These are phyloP conservation scores for Diplodus sargus DNA, from an alignment of 2,797 vertebrate genomes.

Conservation along the genomic window DNA sequence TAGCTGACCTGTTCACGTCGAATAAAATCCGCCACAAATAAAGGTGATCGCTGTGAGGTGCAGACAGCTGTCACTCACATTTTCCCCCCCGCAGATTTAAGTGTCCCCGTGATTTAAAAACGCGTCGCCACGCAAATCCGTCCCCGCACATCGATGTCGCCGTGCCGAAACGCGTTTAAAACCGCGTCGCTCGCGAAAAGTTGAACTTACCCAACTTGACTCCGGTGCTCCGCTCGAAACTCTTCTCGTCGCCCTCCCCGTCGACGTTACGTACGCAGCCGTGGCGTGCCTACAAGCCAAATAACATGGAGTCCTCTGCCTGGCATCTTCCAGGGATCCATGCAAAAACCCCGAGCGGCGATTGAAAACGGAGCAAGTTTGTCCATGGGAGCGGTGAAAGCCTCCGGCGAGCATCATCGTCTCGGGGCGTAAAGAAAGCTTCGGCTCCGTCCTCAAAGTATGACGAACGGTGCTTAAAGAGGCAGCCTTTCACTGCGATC, in stretches of 20 bases:
- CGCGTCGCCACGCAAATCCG: fast-evolving
- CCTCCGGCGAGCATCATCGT: slow-evolving; percentile 59
- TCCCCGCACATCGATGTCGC: fast-evolving
- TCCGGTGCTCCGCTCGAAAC: slow-evolving; percentile 48
- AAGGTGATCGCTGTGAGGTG: fast-evolving
- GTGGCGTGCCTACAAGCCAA: slow-evolving; percentile 83
- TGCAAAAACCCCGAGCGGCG: slow-evolving; percentile 48
- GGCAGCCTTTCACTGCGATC: slow-evolving; percentile 58
- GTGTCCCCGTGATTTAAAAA: neutral
- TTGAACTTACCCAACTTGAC: slow-evolving; percentile 60
- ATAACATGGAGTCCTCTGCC: slow-evolving; percentile 86
- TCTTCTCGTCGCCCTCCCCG: slow-evolving; percentile 74
- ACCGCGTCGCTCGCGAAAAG: slow-evolving; percentile 13
- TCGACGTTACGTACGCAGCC: slow-evolving; percentile 86
- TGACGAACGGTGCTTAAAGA: slow-evolving; percentile 73
- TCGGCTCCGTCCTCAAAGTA: slow-evolving; percentile 61
- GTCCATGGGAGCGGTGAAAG: slow-evolving; percentile 41
- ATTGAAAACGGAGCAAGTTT: slow-evolving; percentile 16
- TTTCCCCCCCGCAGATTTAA: neutral
- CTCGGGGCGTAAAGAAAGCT: slow-evolving; percentile 43
- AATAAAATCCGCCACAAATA: neutral
- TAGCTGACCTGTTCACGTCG: neutral
- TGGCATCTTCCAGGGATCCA: slow-evolving; percentile 76
- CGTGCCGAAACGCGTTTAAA: fast-evolving
- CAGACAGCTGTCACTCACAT: fast-evolving